Percentiles rank a stretch among this genome's conserved stretches.
Conservation (phyloP, 2,888 invertebrate genomes). For the Odontocerum albicorne region DNA sequence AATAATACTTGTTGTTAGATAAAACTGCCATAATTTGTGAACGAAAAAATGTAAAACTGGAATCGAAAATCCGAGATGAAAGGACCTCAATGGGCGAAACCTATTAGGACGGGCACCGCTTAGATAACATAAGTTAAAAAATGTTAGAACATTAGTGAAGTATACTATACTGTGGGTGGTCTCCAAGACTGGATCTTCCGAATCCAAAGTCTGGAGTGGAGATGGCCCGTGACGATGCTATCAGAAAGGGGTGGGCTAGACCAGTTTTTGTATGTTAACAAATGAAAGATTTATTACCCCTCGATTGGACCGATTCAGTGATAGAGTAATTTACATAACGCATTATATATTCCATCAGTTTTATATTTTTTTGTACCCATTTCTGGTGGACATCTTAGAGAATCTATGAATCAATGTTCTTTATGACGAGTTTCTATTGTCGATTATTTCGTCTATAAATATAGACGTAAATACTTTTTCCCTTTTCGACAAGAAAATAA, state of each 20-base stretch:
- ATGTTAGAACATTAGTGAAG: constrained; percentile 9
- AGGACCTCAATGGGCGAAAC: constrained; percentile 1
- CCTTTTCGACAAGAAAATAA: no score
- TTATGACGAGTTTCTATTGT: no score
- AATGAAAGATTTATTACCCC: constrained; percentile 10
- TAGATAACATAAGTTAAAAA: constrained; percentile 17
- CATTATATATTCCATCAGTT: background rate
- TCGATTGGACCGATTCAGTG: constrained; percentile 5
- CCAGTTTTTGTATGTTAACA: constrained; percentile 1
- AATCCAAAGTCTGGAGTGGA: background rate
- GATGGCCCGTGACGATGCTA: background rate
- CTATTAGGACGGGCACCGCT: constrained; percentile 5
- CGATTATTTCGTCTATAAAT: no score
- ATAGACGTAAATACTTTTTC: no score
- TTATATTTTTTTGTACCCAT: background rate
- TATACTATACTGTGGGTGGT: constrained; percentile 13
- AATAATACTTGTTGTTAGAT: no score
- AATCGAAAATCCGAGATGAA: background rate
- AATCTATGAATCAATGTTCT: no score
- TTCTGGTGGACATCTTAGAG: background rate
- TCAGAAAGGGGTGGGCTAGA: background rate
- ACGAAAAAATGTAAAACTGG: no score
- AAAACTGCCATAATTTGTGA: no score
- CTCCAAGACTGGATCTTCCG: background rate
- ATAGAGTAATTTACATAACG: constrained; percentile 3